Percentiles rank a stretch among this genome's conserved stretches.
phyloP scores from a whole-genome alignment of 2,113 vertebrate genomes.

The Mus pahari region DNA sequence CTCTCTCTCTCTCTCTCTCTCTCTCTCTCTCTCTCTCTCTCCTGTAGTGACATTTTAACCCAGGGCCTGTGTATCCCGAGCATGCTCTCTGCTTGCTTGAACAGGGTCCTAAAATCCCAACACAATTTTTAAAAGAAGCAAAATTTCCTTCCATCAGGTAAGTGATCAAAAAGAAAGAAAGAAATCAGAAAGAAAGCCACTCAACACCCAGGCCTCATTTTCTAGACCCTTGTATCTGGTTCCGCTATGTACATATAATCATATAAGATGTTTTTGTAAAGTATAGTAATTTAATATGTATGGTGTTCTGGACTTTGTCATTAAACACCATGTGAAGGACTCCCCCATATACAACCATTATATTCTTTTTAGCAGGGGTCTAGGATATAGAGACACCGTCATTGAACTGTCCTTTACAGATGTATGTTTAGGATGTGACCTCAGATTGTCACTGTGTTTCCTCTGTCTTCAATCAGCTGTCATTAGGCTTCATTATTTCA shows the following conservation, averaged over 20 bases:
- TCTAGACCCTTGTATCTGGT: conserved; percentile 13
- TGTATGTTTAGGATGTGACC: conserved; percentile 43
- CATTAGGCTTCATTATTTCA: conserved; percentile 52
- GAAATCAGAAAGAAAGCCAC: not conserved
- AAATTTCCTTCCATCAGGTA: not conserved
- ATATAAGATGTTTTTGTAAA: conserved; percentile 50
- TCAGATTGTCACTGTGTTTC: conserved; percentile 43
- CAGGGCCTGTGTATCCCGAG: not conserved
- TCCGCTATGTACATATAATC: conserved; percentile 45
- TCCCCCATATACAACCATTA: not conserved
- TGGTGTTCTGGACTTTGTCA: conserved; percentile 48
- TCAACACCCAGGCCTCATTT: not conserved
- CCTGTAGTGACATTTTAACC: not conserved
- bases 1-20: not conserved
- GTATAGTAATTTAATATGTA: conserved; percentile 32
- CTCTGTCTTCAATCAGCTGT: conserved; percentile 44
- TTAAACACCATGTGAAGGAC: not conserved
- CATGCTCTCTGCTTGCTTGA: not conserved
- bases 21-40: not conserved
- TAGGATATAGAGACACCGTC: conserved; percentile 2
- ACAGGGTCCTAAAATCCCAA: not conserved
- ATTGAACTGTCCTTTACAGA: conserved; percentile 48
- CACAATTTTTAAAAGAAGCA: not conserved
- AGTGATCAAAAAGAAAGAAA: conserved; percentile 48
- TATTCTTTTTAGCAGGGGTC: not conserved